phyloP scores from a whole-genome alignment of 1,140 invertebrate genomes.

The Helicorthomorpha holstii region DNA sequence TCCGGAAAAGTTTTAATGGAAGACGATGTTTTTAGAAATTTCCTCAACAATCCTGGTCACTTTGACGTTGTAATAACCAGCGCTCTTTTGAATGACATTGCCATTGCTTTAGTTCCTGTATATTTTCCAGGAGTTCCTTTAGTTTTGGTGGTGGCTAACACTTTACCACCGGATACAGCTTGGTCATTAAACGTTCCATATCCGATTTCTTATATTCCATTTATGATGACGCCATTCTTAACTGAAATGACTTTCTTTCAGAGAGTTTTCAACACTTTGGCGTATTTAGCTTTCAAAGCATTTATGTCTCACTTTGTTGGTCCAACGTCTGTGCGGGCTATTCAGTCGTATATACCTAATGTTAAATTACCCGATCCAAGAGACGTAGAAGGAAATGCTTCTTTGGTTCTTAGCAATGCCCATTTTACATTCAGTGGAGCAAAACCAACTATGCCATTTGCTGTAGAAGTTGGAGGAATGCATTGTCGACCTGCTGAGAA shows the following conservation, averaged over 20 bases:
- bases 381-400: slow-evolving; percentile 39
- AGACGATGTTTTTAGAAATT: too few species aligned
- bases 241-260: not conserved
- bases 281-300: not conserved
- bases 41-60: not conserved
- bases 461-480: slow-evolving; percentile 64
- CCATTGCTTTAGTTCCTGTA: not conserved
- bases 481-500: slow-evolving; percentile 52
- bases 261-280: not conserved
- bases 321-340: not conserved
- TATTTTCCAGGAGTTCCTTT: not conserved
- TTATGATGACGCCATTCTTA: not conserved
- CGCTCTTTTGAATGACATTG: not conserved
- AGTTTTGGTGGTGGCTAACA: not conserved
- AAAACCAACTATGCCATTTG: slow-evolving; percentile 50
- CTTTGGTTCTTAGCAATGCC: slow-evolving; percentile 56
- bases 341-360: not conserved
- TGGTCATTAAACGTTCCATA: not conserved
- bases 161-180: not conserved
- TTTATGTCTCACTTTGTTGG: not conserved
- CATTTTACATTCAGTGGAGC: slow-evolving; percentile 53
- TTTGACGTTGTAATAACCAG: not conserved
- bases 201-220: not conserved
- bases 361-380: not conserved
- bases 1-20: not conserved